phyloP scores from a whole-genome alignment of 2,888 invertebrate species.

The Neoaliturus tenellus region DNA sequence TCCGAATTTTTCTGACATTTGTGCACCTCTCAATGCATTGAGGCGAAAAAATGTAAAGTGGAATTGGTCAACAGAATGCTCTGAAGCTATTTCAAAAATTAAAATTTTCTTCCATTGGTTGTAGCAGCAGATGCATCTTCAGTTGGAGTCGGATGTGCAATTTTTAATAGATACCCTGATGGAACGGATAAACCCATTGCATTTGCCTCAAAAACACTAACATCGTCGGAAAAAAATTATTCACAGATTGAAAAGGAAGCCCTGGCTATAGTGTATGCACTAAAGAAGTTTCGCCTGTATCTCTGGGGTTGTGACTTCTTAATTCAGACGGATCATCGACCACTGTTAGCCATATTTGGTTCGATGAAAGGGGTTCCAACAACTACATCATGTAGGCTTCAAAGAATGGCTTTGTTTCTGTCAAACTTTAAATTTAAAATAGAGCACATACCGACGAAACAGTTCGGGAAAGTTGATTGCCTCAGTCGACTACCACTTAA shows the following conservation, averaged over 20 bases:
- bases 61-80: background rate
- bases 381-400: constrained; percentile 17
- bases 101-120: background rate
- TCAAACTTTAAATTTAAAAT: constrained; percentile 16
- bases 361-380: background rate
- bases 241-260: constrained; percentile 17
- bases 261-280: constrained; percentile 7
- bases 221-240: constrained; percentile 1
- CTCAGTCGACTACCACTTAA: background rate
- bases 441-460: background rate
- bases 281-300: constrained; percentile 49
- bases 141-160: background rate
- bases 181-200: constrained; percentile 1
- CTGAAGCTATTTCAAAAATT: background rate
- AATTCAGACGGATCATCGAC: constrained; percentile 2
- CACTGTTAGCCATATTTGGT: background rate
- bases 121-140: constrained; percentile 26
- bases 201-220: background rate
- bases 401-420: background rate
- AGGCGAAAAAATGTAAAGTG: background rate
- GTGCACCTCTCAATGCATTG: background rate
- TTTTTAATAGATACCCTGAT: background rate
- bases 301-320: constrained; percentile 7
- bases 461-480: constrained; percentile 8
- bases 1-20: background rate